Evolutionary conservation across 2,113 vertebrate genomes (phyloP).

Genomic region (Nanorana parkeri): DNA sequence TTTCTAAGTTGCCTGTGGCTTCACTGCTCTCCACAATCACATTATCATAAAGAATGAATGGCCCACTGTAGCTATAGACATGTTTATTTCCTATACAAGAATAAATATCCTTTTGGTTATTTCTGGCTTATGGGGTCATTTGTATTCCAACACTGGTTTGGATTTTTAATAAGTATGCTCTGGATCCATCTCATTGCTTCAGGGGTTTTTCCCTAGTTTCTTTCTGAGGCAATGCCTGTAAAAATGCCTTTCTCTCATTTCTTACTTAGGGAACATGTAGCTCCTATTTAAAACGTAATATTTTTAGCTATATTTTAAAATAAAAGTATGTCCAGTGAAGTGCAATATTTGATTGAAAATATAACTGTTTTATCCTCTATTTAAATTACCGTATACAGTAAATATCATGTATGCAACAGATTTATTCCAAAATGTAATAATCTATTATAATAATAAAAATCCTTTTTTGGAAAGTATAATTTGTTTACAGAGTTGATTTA

Average conservation of each 20-base stretch:
- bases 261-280: not conserved
- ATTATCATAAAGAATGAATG: slow-evolving; percentile 50
- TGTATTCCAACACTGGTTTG: slow-evolving; percentile 35
- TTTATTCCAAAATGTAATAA: no score
- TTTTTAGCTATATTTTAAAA: not conserved
- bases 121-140: slow-evolving; percentile 36
- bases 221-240: slow-evolving; percentile 19
- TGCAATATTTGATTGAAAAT: no score
- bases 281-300: slow-evolving; percentile 10
- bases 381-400: no score
- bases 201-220: slow-evolving; percentile 18
- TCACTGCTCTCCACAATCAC: slow-evolving; percentile 12
- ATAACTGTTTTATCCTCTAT: no score
- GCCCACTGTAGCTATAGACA: slow-evolving; percentile 15
- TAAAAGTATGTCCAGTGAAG: no score
- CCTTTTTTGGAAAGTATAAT: no score
- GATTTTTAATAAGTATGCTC: slow-evolving; percentile 34
- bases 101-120: slow-evolving; percentile 25
- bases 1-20: slow-evolving; percentile 29
- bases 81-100: slow-evolving; percentile 33
- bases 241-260: slow-evolving; percentile 6
- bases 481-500: no score
- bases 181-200: slow-evolving; percentile 23
- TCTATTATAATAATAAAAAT: no score
- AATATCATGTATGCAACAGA: no score